Conservation (phyloP, 2,888 invertebrate genomes). For the Xylota sylvarum region DNA sequence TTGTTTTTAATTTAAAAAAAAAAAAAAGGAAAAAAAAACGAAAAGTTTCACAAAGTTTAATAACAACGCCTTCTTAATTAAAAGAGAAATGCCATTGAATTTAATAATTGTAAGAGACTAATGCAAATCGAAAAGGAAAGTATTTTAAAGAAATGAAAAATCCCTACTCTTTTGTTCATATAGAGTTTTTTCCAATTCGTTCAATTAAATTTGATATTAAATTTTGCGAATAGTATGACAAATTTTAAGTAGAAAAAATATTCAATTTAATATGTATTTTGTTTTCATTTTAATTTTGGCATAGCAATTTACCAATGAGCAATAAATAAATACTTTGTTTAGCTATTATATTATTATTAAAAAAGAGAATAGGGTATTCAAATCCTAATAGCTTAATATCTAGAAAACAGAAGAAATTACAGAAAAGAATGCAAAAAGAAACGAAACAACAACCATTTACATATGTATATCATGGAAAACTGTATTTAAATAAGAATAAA, state of each 20-base stretch:
- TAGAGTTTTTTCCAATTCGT: background rate
- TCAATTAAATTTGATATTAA: constrained; percentile 38
- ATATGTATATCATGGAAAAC: background rate
- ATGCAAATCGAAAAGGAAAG: constrained; percentile 40
- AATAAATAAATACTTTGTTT: constrained; percentile 49
- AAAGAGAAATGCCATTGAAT: constrained; percentile 32
- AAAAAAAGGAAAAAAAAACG: constrained; percentile 21
- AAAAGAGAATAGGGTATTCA: constrained; percentile 8
- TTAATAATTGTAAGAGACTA: constrained; percentile 48
- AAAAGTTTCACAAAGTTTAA: constrained; percentile 44
- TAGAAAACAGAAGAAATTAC: background rate
- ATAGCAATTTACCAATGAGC: constrained; percentile 54
- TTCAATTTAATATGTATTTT: constrained; percentile 30
- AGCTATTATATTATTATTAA: constrained; percentile 45
- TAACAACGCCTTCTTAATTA: constrained; percentile 42
- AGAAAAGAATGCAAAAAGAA: constrained; percentile 1
- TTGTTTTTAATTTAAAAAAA: constrained; percentile 42
- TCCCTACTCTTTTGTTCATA: constrained; percentile 2
- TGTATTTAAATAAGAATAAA: constrained; percentile 8
- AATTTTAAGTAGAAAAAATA: constrained; percentile 27
- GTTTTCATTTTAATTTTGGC: constrained; percentile 26
- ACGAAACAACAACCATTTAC: constrained; percentile 1
- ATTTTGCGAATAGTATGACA: constrained; percentile 34
- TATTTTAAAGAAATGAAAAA: constrained; percentile 25
- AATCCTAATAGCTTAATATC: constrained; percentile 28